Conservation (phyloP, 2,888 invertebrate species). For the Agrotis clavis region DNA sequence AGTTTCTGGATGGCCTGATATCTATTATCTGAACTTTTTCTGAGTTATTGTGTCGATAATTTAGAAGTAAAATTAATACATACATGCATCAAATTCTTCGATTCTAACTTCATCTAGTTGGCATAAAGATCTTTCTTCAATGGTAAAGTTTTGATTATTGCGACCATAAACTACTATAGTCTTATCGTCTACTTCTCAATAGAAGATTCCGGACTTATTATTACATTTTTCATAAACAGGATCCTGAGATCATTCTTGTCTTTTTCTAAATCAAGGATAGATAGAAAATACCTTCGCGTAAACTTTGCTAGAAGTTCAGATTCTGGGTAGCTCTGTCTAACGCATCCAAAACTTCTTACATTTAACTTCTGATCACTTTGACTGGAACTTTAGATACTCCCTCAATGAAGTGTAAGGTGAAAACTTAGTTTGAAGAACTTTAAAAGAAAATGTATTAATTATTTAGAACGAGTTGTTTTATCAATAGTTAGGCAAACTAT, state of each 20-base stretch:
- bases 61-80: slow-evolving; percentile 3
- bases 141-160: not conserved
- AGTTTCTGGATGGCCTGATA: slow-evolving; percentile 15
- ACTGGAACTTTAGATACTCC: not conserved
- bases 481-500: no score
- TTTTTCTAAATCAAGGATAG: not conserved
- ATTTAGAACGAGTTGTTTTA: no score
- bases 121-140: not conserved
- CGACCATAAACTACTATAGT: slow-evolving; percentile 1
- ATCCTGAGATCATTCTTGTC: not conserved
- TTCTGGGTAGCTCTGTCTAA: not conserved
- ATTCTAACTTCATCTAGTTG: slow-evolving; percentile 19
- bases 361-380: not conserved
- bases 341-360: not conserved
- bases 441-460: no score
- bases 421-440: not conserved
- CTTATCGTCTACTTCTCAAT: not conserved
- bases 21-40: slow-evolving; percentile 34
- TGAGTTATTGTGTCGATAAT: slow-evolving; percentile 20
- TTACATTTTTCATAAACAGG: not conserved
- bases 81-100: slow-evolving; percentile 22
- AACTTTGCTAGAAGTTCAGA: not conserved
- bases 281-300: not conserved
- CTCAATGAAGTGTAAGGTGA: not conserved
- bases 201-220: not conserved